phyloP scores from a whole-genome alignment of 2,113 vertebrate species.

The Corythornis cristatus region DNA sequence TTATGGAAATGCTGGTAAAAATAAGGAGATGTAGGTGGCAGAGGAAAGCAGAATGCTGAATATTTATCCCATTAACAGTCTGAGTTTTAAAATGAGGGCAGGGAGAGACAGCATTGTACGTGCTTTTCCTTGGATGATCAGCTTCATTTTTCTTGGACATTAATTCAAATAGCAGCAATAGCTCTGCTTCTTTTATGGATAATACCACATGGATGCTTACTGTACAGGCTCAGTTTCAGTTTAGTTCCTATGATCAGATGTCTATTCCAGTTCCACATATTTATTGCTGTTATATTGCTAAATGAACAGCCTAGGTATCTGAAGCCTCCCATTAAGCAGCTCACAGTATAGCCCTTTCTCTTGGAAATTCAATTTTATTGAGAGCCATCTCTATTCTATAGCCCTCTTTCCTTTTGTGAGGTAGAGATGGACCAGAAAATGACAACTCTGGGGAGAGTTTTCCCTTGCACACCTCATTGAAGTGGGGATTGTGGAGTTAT shows the following conservation, averaged over 20 bases:
- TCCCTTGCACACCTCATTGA: not conserved
- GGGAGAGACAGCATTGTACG: not conserved
- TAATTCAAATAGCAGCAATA: not conserved
- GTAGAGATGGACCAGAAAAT: not conserved
- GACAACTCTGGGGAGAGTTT: not conserved
- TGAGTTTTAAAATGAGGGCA: slow-evolving; percentile 1
- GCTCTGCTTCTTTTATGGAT: not conserved
- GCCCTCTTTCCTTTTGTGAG: not conserved
- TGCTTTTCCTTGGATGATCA: not conserved
- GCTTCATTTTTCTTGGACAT: not conserved
- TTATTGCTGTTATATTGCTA: not conserved
- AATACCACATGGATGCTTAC: not conserved
- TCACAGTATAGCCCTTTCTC: not conserved
- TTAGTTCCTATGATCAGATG: not conserved
- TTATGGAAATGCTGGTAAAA: slow-evolving; percentile 27
- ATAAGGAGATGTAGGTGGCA: not conserved
- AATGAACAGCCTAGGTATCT: not conserved
- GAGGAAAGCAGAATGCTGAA: slow-evolving; percentile 9
- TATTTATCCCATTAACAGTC: not conserved
- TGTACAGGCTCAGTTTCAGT: not conserved
- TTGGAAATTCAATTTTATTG: not conserved
- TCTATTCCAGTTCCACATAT: not conserved
- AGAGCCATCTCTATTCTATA: not conserved
- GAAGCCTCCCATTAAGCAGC: not conserved
- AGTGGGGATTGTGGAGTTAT: not conserved